A percentile compares a stretch with the other conserved stretches of the same genome.
These are phyloP conservation scores for Cochlearius cochlearius DNA, from an alignment of 2,113 vertebrate genomes.

Conservation along the genomic window DNA sequence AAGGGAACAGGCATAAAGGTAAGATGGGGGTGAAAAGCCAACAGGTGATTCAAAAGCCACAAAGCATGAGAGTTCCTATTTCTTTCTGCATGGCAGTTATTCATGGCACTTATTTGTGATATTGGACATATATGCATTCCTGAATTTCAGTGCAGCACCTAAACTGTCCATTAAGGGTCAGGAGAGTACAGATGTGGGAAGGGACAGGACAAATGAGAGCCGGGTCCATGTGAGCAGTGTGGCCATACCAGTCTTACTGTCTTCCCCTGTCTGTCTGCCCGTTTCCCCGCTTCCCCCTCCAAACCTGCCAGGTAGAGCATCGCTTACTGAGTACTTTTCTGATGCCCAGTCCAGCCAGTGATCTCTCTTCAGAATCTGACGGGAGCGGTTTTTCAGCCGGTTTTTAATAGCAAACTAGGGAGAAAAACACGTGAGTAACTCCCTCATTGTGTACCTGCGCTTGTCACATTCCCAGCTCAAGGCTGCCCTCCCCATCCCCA, in stretches of 20 bases:
- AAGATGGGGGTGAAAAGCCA: background rate
- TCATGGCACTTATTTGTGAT: background rate
- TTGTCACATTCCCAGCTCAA: background rate
- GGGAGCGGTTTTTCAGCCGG: slow-evolving; percentile 79
- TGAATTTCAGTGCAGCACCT: background rate
- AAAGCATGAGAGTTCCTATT: background rate
- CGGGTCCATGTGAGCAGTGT: background rate
- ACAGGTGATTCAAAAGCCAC: background rate
- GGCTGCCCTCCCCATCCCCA: background rate
- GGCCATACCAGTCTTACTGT: background rate
- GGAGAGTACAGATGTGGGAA: slow-evolving; percentile 9
- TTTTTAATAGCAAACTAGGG: slow-evolving; percentile 88
- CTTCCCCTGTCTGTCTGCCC: background rate
- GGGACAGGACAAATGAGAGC: background rate
- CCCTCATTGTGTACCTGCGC: rapidly evolving
- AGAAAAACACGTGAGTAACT: background rate
- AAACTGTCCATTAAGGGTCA: slow-evolving; percentile 25
- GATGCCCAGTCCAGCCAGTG: slow-evolving; percentile 98
- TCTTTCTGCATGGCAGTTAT: background rate
- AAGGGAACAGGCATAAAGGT: background rate
- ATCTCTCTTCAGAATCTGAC: slow-evolving; percentile 70
- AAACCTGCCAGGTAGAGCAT: background rate
- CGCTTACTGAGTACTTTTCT: slow-evolving; percentile 88
- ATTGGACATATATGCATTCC: background rate
- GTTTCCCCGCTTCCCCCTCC: background rate